Evolutionary conservation across 2,888 invertebrate genomes (phyloP).

Genomic region (Drosophila fungiperda): DNA sequence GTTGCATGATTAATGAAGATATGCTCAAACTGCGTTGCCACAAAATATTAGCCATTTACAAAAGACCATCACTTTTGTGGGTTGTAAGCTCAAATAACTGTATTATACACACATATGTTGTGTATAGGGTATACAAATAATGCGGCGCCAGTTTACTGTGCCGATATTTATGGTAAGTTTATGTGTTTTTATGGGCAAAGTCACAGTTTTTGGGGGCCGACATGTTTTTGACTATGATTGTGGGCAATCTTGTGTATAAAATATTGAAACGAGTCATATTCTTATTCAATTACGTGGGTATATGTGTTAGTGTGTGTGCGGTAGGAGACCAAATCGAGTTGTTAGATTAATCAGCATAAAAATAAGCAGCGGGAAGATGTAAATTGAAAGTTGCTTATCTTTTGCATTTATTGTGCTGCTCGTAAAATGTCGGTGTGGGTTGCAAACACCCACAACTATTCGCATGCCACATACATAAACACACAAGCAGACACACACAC

Average conservation of each 20-base stretch:
- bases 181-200: constrained; percentile 65
- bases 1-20: constrained; percentile 10
- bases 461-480: constrained; percentile 46
- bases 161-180: constrained; percentile 69
- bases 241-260: constrained; percentile 53
- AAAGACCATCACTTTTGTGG: neutral
- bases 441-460: constrained; percentile 49
- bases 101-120: neutral
- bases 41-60: neutral
- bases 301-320: neutral
- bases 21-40: neutral
- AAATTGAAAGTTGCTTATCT: constrained; percentile 43
- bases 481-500: constrained; percentile 8
- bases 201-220: constrained; percentile 34
- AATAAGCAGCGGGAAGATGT: constrained; percentile 58
- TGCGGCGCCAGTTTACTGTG: constrained; percentile 48
- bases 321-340: constrained; percentile 41
- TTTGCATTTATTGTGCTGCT: constrained; percentile 46
- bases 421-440: constrained; percentile 67
- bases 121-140: constrained; percentile 38
- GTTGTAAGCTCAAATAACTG: constrained; percentile 29
- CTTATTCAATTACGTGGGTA: constrained; percentile 60
- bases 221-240: constrained; percentile 53
- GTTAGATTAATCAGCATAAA: constrained; percentile 72
- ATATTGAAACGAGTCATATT: constrained; percentile 62